These are phyloP conservation scores for Xylocopa sonorina DNA, from an alignment of 1,140 invertebrate genomes.

Conservation along the genomic window DNA sequence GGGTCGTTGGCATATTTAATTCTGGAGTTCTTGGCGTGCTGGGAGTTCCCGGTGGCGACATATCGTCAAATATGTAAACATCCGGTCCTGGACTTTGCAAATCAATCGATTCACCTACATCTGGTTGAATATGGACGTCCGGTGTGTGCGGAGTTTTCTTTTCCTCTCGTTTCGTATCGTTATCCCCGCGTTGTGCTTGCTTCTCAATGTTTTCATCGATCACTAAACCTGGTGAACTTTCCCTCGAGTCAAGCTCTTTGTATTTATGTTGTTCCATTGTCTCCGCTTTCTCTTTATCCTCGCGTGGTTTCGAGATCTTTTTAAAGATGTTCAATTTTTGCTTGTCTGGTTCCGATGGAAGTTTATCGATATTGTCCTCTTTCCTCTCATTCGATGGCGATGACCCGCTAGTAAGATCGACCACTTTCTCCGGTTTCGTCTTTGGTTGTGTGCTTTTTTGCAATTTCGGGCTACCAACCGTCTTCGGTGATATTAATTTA, in stretches of 20 bases:
- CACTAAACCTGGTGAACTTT: conserved; percentile 79
- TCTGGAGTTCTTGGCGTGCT: conserved; percentile 84
- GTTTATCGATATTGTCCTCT: conserved; percentile 84
- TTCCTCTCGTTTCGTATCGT: conserved; percentile 71
- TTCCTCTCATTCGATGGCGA: conserved; percentile 62
- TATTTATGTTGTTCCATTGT: conserved; percentile 80
- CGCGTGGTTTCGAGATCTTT: conserved; percentile 87
- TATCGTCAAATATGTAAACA: conserved; percentile 81
- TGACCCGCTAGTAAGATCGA: conserved; percentile 57
- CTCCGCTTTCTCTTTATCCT: conserved; percentile 86
- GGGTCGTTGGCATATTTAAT: conserved; percentile 74
- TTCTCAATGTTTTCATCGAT: conserved; percentile 78
- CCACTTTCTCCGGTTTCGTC: conserved; percentile 71
- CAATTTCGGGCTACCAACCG: conserved; percentile 65
- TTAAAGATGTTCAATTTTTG: conserved; percentile 93
- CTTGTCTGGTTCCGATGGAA: conserved; percentile 89
- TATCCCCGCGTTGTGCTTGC: conserved; percentile 62
- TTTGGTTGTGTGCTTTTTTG: conserved; percentile 70
- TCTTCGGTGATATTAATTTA: conserved; percentile 63
- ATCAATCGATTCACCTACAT: conserved; percentile 69
- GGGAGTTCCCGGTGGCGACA: conserved; percentile 83
- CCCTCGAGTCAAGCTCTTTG: conserved; percentile 77
- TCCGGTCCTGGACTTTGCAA: conserved; percentile 72
- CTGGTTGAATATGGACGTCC: conserved; percentile 77
- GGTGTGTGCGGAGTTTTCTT: conserved; percentile 74